Conservation (phyloP, 2,113 vertebrate genomes). For the Balaeniceps rex region DNA sequence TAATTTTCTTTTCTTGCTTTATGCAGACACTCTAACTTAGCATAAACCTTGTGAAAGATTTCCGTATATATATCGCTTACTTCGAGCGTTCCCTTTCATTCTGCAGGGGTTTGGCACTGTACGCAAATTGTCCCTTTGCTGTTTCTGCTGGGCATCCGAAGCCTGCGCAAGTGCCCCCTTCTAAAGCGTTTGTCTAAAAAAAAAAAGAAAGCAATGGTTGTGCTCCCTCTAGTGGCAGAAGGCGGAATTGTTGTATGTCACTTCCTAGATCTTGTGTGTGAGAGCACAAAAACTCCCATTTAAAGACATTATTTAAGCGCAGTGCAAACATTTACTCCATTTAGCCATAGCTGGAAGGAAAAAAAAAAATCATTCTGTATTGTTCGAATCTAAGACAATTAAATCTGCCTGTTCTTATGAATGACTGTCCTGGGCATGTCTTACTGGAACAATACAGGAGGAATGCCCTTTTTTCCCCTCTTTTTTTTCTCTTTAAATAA, state of each 20-base stretch:
- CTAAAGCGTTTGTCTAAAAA: not conserved
- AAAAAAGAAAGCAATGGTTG: not conserved
- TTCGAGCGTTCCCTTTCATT: not conserved
- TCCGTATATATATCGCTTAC: too few species aligned
- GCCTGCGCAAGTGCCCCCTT: too few species aligned
- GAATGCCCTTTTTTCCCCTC: not conserved
- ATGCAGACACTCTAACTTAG: not conserved
- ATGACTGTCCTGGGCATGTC: not conserved
- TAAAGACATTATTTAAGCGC: not conserved
- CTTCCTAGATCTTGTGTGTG: fast-evolving
- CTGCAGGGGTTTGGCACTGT: not conserved
- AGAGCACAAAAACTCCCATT: not conserved
- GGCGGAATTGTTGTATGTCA: fast-evolving
- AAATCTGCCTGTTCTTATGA: not conserved
- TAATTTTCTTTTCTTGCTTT: not conserved
- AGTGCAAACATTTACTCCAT: not conserved
- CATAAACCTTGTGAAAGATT: not conserved
- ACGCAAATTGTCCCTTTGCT: not conserved
- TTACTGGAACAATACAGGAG: not conserved
- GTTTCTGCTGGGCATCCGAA: not conserved
- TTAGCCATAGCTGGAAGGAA: not conserved
- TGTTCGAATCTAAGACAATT: not conserved
- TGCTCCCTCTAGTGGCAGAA: not conserved
- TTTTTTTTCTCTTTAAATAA: not conserved
- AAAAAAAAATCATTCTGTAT: not conserved